These are phyloP conservation scores for Lordiphosa mommai DNA, from an alignment of 1,140 invertebrate genomes.

Conservation along the genomic window DNA sequence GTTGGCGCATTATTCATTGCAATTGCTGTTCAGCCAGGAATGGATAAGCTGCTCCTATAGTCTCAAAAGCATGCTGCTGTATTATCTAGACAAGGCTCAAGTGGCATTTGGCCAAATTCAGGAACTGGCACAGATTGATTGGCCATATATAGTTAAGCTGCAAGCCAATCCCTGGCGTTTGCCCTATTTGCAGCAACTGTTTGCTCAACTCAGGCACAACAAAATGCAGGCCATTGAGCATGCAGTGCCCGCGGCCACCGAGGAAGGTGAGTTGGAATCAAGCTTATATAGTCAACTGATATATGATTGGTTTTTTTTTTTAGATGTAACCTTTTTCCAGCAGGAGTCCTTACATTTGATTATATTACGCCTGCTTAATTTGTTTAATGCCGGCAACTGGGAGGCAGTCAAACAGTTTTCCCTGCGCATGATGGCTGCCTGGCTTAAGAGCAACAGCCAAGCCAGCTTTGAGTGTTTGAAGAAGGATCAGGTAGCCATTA, in stretches of 20 bases:
- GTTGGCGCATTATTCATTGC: slow-evolving; percentile 55
- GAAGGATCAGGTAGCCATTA: slow-evolving; percentile 28
- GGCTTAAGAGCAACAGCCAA: slow-evolving; percentile 35
- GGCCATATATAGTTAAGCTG: slow-evolving; percentile 53
- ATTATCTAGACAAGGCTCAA: slow-evolving; percentile 32
- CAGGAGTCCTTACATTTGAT: slow-evolving; percentile 49
- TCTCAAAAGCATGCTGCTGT: slow-evolving; percentile 36
- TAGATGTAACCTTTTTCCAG: slow-evolving; percentile 48
- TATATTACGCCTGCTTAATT: slow-evolving; percentile 53
- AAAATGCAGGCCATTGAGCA: slow-evolving; percentile 55
- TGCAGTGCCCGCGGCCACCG: slow-evolving; percentile 40
- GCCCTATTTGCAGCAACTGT: slow-evolving; percentile 51
- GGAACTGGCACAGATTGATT: slow-evolving; percentile 43
- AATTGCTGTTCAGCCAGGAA: slow-evolving; percentile 64
- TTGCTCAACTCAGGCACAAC: slow-evolving; percentile 26
- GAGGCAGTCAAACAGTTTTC: slow-evolving; percentile 66
- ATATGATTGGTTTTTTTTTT: not conserved
- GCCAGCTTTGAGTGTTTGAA: not conserved
- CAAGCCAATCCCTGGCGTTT: slow-evolving; percentile 49
- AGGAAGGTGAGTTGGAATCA: slow-evolving; percentile 28
- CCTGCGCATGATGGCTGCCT: slow-evolving; percentile 57
- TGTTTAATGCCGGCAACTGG: slow-evolving; percentile 62
- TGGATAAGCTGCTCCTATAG: slow-evolving; percentile 47
- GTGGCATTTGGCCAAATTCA: slow-evolving; percentile 31
- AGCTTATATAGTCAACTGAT: not conserved